A percentile compares a stretch with the other conserved stretches of the same genome.
phyloP scores from a whole-genome alignment of 2,888 invertebrate species.

The Cataglyphis cursor region DNA sequence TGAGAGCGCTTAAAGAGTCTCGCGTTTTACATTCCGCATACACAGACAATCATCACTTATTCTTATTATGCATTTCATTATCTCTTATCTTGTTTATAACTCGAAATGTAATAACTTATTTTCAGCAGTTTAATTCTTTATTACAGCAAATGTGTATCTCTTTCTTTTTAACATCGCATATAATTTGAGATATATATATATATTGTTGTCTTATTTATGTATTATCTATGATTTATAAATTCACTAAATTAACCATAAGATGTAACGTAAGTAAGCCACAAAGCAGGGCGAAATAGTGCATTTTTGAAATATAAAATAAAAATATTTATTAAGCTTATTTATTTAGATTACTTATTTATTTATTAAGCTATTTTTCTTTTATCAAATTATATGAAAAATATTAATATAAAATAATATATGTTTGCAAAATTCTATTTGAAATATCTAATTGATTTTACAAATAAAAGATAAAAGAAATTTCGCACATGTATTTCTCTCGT shows the following conservation, averaged over 20 bases:
- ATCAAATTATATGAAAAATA: no score
- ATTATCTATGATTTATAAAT: no score
- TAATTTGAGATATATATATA: not conserved
- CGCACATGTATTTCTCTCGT: not conserved
- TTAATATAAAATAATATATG: no score
- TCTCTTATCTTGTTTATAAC: slow-evolving; percentile 4
- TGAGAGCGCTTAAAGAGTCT: slow-evolving; percentile 28
- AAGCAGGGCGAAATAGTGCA: no score
- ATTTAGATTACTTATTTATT: no score
- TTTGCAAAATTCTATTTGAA: no score
- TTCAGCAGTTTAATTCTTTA: not conserved
- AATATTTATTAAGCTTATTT: no score
- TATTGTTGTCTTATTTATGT: not conserved
- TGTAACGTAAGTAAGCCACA: no score
- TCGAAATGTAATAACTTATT: slow-evolving; percentile 2
- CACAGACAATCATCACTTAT: slow-evolving; percentile 7
- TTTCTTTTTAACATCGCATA: not conserved
- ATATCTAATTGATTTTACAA: not conserved
- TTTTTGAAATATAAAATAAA: no score
- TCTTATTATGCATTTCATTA: slow-evolving; percentile 43
- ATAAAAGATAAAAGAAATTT: not conserved
- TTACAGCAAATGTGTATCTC: not conserved
- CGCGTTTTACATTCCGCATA: not conserved
- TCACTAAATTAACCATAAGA: not conserved
- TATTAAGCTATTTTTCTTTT: no score